Evolutionary conservation across 2,888 invertebrate genomes (phyloP), one percentile per base, ranked within the genome.

Genomic region (Petrolisthes manimaculis): DNA sequence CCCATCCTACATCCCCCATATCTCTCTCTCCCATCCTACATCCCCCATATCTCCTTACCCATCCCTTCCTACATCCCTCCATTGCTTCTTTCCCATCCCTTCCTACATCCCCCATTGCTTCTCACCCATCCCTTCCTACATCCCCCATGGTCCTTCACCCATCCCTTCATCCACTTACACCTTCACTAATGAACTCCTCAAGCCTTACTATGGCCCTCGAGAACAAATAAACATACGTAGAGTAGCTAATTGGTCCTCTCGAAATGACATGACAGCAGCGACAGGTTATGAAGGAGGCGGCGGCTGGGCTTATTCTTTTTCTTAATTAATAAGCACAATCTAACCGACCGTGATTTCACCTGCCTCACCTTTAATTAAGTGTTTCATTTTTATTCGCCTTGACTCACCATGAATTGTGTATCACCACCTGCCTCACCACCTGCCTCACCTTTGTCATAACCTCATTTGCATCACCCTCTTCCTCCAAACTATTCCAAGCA

Each of bases 151-250:
- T 74, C 9, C 24, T 18, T 74, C 74, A 18, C 24, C 24, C 77
- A 37, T 51, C 51, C 37, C 77, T 3, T 77, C 37, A 6, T 14
- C 51, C 77, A 37, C 77, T 37, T 37, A 37, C 18, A 12, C 18
- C 61, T 18, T 18, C 61, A 12, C 61, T 61, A 61, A 61, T 61
- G 61, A 61, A 61, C 77, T 37, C 77, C 12, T 9, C 37, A 21
- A 14, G 77, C 14, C 77, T 21, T 8, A 77, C 8, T 77, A 12
- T 14, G 21, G 14, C 37, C 77, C 69, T 21, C 54, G 77, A 56
- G 21, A 83, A 83, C 86, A 82, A 86, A 83, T 86, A 81, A 86
- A 86, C 51, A 86, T 83, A 69, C 83, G 67, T 86, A 77, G 78
- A 86, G 83, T 86, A 67, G 83, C 67, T 67, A 74, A 86, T 86